Base-by-base conservation (phyloP, 2,113 vertebrate species). In the Ciconia stormi region DNA sequence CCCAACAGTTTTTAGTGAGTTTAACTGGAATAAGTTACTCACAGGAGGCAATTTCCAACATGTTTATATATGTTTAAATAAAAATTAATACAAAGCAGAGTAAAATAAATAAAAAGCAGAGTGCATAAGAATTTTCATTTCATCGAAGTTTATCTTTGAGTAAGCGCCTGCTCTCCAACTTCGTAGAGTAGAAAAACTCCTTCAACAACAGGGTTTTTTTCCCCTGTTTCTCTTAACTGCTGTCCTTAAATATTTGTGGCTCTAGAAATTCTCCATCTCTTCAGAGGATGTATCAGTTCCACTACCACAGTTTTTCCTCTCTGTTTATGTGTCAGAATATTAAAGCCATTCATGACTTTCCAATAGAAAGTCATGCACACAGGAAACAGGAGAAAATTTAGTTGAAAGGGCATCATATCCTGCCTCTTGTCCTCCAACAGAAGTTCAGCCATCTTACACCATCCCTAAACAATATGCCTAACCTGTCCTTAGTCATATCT, bases 321-420 rank as follows among this genome's bases (percentile, higher is more conserved):
- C 23, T 74, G 16, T 34, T 69, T 42, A 22, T 52, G 11, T 26
- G n/a, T 16, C 81, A 72, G 26, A 71, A 71, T 30, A 70, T 34
- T 53, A 66, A 90, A 81, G 17, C 7, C 6, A 32, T 62, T 58
- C 7, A 27, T 58, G 42, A 78, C 11, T 78, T 79, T 61, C 19
- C 49, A 58, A 53, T 1, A 3, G 3, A 50, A 90, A 62, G 53
- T 18, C 22, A 67, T 0, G 0, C 14, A 44, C n/a, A 38, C 4
- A 66, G 40, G 40, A 61, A 69, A 70, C 1, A 22, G 34, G 30
- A 72, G 25, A 78, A 78, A 66, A 66, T 20, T 18, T 5, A 46
- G 56, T 13, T 58, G 42, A 66, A 66, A 1, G 7, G 21, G 16
- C n/a, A 70, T 30, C 40, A 21, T 10, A 9, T 30, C 36, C 13